Percentiles rank a stretch among this genome's conserved stretches.
These are phyloP conservation scores for Hypotaenidia okinawae DNA, from an alignment of 2,797 vertebrate species.

Conservation along the genomic window DNA sequence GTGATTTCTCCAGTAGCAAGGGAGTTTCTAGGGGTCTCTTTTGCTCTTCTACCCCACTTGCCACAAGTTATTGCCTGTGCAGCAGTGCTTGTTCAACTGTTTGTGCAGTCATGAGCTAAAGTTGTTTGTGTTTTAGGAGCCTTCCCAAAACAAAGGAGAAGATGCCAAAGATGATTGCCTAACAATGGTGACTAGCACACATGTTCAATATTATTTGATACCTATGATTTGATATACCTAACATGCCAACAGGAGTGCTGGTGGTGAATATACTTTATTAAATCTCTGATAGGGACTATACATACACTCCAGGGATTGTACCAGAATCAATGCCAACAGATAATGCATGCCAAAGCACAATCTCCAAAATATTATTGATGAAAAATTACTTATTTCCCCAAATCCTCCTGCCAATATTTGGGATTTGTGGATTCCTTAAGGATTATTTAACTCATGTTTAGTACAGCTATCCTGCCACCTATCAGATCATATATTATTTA, in stretches of 20 bases:
- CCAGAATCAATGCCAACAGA: too few relatives aligned
- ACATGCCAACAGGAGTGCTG: not conserved
- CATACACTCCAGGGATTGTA: too few relatives aligned
- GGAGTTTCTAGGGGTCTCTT: not conserved
- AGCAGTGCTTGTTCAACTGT: not conserved
- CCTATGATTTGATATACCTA: not conserved
- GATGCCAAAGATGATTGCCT: not conserved
- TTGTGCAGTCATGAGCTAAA: not conserved
- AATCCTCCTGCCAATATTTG: too few relatives aligned
- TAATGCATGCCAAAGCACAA: too few relatives aligned
- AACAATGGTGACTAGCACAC: not conserved
- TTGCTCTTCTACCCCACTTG: not conserved
- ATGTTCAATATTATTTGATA: not conserved
- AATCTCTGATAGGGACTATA: too few relatives aligned
- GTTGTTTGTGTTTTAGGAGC: not conserved
- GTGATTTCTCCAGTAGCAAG: not conserved
- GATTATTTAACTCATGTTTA: too few relatives aligned
- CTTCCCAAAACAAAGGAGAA: not conserved
- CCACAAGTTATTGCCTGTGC: not conserved
- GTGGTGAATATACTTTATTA: too few relatives aligned
- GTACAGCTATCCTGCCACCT: too few relatives aligned
- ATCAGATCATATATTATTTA: too few relatives aligned
- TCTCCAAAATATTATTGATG: too few relatives aligned
- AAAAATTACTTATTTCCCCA: too few relatives aligned
- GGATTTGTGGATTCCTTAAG: too few relatives aligned